phyloP scores from a whole-genome alignment of 2,888 invertebrate species.

The Chrysodeixis includens region DNA sequence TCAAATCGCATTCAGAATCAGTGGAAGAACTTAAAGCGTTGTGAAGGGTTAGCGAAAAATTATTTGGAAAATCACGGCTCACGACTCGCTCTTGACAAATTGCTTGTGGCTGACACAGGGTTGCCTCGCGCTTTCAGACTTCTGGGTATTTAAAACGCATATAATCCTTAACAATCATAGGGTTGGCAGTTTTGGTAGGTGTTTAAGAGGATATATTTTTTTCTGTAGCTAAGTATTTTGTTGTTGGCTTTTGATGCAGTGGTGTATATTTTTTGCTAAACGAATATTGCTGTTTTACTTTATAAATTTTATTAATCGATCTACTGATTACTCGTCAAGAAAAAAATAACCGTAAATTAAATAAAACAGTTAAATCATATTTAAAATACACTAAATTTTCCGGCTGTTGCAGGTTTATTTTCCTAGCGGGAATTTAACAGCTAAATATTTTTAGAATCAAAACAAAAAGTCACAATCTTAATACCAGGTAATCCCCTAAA shows the following conservation, averaged over 20 bases:
- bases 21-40: conserved; percentile 50
- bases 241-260: too few relatives aligned
- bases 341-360: too few relatives aligned
- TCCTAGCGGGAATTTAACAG: too few relatives aligned
- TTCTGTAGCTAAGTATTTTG: background rate
- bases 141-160: conserved; percentile 20
- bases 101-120: conserved; percentile 56
- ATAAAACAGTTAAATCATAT: too few relatives aligned
- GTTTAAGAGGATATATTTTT: background rate
- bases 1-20: conserved; percentile 44
- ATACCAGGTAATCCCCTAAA: background rate
- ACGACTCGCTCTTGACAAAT: conserved; percentile 64
- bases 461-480: background rate
- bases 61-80: conserved; percentile 63
- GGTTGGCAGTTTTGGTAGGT: background rate
- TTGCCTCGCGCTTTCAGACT: conserved; percentile 23
- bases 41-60: conserved; percentile 63
- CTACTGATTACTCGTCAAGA: too few relatives aligned
- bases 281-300: too few relatives aligned
- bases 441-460: background rate
- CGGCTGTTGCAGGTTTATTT: too few relatives aligned
- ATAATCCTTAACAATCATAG: conserved; percentile 9
- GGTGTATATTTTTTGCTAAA: too few relatives aligned
- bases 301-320: too few relatives aligned
- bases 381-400: too few relatives aligned